Evolutionary conservation across 2,888 invertebrate species (phyloP).

Genomic region (Nesidiocoris tenuis): DNA sequence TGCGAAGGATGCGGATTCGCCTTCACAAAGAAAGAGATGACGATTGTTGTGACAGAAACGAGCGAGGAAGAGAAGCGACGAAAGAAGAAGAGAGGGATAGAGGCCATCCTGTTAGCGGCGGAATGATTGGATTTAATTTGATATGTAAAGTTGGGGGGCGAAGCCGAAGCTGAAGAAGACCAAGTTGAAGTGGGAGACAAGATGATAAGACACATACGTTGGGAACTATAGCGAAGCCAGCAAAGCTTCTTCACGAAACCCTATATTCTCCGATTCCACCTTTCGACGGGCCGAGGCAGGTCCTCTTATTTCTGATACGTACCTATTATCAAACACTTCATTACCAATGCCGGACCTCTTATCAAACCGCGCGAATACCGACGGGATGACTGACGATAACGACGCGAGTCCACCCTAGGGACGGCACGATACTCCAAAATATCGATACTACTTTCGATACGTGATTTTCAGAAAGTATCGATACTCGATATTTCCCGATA

Average conservation of each 20-base stretch:
- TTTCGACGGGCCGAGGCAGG: neutral
- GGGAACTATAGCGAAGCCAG: neutral
- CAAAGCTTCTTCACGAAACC: neutral
- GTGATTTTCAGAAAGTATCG: too few species aligned
- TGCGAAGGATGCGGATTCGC: too few species aligned
- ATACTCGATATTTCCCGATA: too few species aligned
- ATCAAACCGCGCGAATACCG: neutral
- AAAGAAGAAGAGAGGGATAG: neutral
- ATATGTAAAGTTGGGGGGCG: conserved; percentile 41
- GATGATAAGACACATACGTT: neutral
- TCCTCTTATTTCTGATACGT: neutral
- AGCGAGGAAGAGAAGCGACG: neutral
- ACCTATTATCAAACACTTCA: neutral
- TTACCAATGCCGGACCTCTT: neutral
- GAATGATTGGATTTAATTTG: conserved; percentile 44
- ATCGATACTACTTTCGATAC: too few species aligned
- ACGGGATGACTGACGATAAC: too few species aligned
- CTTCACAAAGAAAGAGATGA: neutral
- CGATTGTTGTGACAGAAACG: neutral
- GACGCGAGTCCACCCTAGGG: too few species aligned
- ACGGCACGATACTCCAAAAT: too few species aligned
- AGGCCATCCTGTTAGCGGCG: conserved; percentile 33
- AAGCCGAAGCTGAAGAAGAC: conserved; percentile 30
- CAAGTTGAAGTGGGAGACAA: neutral
- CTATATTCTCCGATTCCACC: neutral